A percentile compares a stretch with the other conserved stretches of the same genome.
phyloP scores from a whole-genome alignment of 2,113 vertebrate genomes.

The Myotis davidii region DNA sequence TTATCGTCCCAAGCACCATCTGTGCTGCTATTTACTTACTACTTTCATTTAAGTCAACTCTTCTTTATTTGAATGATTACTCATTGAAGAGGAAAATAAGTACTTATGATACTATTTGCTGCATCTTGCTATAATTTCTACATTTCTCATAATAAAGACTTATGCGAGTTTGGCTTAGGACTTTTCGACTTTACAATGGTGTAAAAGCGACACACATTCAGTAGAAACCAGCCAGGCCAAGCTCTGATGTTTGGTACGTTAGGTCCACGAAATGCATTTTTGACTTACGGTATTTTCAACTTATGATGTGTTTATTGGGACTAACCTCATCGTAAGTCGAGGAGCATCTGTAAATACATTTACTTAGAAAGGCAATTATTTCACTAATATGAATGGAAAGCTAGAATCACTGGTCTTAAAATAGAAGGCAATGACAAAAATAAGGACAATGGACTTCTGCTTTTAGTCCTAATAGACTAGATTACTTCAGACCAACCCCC shows the following conservation, averaged over 20 bases:
- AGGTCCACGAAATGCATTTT: neutral
- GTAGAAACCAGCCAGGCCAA: neutral
- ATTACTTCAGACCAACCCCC: constrained; percentile 40
- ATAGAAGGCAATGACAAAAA: constrained; percentile 59
- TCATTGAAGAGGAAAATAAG: neutral
- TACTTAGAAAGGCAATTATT: constrained; percentile 50
- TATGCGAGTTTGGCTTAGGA: neutral
- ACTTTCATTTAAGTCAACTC: neutral
- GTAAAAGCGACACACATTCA: neutral
- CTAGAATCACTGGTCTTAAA: constrained; percentile 59
- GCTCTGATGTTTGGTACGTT: neutral
- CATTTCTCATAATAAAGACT: constrained; percentile 32
- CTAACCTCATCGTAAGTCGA: neutral
- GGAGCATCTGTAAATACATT: constrained; percentile 19
- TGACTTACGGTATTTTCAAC: neutral
- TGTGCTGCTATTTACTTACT: neutral
- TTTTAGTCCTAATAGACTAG: constrained; percentile 54
- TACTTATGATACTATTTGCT: neutral
- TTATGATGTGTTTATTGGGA: neutral
- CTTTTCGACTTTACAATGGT: neutral
- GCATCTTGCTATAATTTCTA: constrained; percentile 36
- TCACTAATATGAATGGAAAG: constrained; percentile 58
- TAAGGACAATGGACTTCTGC: constrained; percentile 55
- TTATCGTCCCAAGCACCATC: neutral
- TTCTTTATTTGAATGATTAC: neutral